Base-by-base conservation (phyloP, 2,113 vertebrate species). In the Petroica traversi region DNA sequence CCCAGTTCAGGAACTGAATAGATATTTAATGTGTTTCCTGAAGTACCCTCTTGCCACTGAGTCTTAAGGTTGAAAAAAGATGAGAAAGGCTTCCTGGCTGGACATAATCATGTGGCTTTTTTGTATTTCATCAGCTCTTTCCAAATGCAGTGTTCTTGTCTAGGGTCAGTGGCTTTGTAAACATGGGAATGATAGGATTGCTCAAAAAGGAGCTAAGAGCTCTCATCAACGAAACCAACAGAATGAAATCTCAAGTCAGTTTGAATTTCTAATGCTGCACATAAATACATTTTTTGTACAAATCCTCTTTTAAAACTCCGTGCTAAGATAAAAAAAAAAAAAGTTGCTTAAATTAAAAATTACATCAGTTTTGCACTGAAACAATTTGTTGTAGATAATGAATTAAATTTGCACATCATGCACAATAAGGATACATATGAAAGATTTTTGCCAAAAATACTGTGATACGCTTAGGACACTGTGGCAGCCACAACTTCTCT, bases 1-100 rank as follows among this genome's bases (percentile, higher is more conserved):
- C 6, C 18, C n/a, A 76, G 3, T 23, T 69, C 1, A 4, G 14
- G 31, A 71, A 34, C 1, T n/a, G n/a, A n/a, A 0, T 7, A 33
- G 28, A 4, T 55, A 59, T 67, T 80, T n/a, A 69, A 49, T 0
- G 1, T 12, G 33, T 57, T 69, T 88, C 88, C 59, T 75, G 48
- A 77, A 81, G 43, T 45, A 10, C 1, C 12, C 14, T 71, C 71
- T 85, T 66, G 26, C 9, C 11, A 23, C 20, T 11, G 45, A 29
- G 20, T 23, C 64, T 75, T 82, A 29, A 48, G 61, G 7, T 14
- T 19, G 28, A 59, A 58, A 88, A 76, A 24, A 46, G 14, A 40
- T 34, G 48, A 62, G 38, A 73, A 92, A 92, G 31, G 7, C 43
- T 92, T 31, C 2, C 45, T 54, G 54, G 43, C 8, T 85, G 36